phyloP scores from a whole-genome alignment of 2,888 invertebrate genomes.

The Willowsia nigromaculata region DNA sequence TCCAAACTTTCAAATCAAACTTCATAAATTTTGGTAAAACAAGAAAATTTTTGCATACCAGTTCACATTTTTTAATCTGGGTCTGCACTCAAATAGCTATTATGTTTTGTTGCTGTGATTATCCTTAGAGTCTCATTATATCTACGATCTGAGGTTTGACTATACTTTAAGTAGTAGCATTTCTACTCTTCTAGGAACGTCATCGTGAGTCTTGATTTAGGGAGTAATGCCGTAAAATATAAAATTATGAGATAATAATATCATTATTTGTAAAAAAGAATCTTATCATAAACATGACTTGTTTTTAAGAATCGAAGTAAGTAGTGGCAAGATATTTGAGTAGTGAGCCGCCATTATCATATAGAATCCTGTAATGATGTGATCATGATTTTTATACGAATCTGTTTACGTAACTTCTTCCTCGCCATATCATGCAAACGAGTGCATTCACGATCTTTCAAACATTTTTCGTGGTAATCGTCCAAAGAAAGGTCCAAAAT shows the following conservation, averaged over 20 bases:
- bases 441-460: conserved; percentile 47
- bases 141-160: no score
- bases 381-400: background rate
- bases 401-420: background rate
- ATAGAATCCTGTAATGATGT: conserved; percentile 20
- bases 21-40: background rate
- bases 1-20: no score
- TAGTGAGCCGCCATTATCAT: conserved; percentile 1
- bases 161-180: background rate
- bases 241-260: conserved; percentile 58
- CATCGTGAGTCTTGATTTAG: conserved; percentile 52
- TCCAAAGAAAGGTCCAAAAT: background rate
- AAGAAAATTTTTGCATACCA: background rate
- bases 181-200: background rate
- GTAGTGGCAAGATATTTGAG: background rate
- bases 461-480: conserved; percentile 51
- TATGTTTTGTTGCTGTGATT: no score
- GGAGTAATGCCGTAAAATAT: conserved; percentile 53
- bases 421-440: background rate
- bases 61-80: no score
- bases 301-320: conserved; percentile 24
- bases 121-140: no score
- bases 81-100: no score
- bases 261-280: conserved; percentile 57
- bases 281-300: conserved; percentile 65